Evolutionary conservation across 2,797 vertebrate genomes (phyloP).

Genomic region (Centropyge bicolor): DNA sequence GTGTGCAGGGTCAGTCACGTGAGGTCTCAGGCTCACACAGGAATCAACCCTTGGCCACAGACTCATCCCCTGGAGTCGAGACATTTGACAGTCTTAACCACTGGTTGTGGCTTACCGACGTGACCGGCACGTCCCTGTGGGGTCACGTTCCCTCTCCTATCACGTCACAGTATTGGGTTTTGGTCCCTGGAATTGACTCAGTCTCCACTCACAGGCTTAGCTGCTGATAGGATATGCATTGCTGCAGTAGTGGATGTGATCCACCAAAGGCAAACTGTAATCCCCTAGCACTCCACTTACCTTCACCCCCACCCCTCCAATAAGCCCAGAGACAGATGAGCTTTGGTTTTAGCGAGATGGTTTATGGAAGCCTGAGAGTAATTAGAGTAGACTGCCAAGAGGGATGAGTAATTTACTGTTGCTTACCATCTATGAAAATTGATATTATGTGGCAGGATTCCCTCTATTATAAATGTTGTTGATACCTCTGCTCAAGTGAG

Average conservation of each 20-base stretch:
- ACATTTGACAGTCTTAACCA: constrained; percentile 41
- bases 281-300: constrained; percentile 67
- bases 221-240: constrained; percentile 67
- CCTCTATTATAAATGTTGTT: constrained; percentile 11
- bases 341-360: constrained; percentile 67
- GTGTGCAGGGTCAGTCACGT: neutral
- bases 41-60: neutral
- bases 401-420: constrained; percentile 55
- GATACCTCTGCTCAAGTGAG: constrained; percentile 8
- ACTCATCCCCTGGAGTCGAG: neutral
- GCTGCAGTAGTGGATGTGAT: constrained; percentile 60
- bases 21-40: neutral
- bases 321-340: constrained; percentile 72
- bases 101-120: constrained; percentile 27
- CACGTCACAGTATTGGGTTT: constrained; percentile 50
- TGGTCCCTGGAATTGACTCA: constrained; percentile 56
- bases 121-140: constrained; percentile 32
- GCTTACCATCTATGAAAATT: constrained; percentile 33
- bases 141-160: constrained; percentile 31
- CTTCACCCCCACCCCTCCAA: constrained; percentile 44
- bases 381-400: constrained; percentile 65
- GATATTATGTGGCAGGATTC: constrained; percentile 45
- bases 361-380: constrained; percentile 59
- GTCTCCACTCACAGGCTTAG: constrained; percentile 54
- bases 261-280: constrained; percentile 68